Evolutionary conservation across 2,888 invertebrate genomes (phyloP), one percentile per base, ranked within the genome.

Genomic region (Fissipunctia ypsillon): DNA sequence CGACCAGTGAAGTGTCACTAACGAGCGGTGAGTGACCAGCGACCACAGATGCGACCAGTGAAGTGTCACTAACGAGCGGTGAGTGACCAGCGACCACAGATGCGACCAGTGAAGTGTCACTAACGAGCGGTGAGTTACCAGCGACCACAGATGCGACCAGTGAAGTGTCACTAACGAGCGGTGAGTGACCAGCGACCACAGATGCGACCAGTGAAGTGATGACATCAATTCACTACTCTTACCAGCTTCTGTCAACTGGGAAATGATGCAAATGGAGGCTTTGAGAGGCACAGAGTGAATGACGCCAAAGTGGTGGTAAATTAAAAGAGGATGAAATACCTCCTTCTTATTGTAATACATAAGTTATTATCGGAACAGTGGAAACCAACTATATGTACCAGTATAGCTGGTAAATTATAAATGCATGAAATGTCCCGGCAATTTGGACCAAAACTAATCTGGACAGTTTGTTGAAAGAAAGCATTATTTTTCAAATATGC

Each of bases 401-500:
- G 4, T 1, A 35, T 38, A 38, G 35, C 5, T 41, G 9, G 35
- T 19, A 28, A 43, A 78, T 69, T 78, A 69, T 19, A 78, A 54
- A 78, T 54, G 28, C 19, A 45, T 45, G 10, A 14, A 45, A 68
- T 28, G 19, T 4, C 14, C 10, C 22, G 6, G 35, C 14, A 38
- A 68, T 77, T 25, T 66, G 9, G 3, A 25, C 38, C 16, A 41
- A 71, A 70, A 56, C 16, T 25, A 70, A 74, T 79, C 22, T 56
- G 48, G 38, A 56, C 79, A 56, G 25, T 79, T n/a, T 45, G 19
- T 79, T 71, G 9, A 56, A 71, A 56, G 38, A 73, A 79, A 73
- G 48, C 16, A 48, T 54, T 48, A 31, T 41, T 35, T 79, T 56
- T 71, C 48, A 41, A 57, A 72, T 56, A 78, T 79, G 31, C 41